These are phyloP conservation scores for Puma concolor DNA, from an alignment of 2,113 vertebrate genomes.

Conservation along the genomic window DNA sequence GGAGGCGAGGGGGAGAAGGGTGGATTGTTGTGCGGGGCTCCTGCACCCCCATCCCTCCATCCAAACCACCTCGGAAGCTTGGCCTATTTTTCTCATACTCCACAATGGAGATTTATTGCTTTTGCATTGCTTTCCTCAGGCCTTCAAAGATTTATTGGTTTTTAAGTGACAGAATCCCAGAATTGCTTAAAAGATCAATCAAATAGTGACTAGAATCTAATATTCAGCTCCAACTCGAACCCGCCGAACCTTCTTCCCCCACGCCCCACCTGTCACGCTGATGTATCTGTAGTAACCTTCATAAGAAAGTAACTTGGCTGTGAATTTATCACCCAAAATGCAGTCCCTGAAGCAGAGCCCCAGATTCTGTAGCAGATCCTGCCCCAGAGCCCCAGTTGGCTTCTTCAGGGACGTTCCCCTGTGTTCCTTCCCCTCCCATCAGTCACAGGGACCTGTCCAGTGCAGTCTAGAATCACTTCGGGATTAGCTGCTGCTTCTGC, in stretches of 20 bases:
- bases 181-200: constrained; percentile 75
- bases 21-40: neutral
- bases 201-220: constrained; percentile 76
- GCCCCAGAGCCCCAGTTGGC: neutral
- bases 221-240: constrained; percentile 71
- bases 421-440: neutral
- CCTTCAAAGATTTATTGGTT: constrained; percentile 81
- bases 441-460: neutral
- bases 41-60: neutral
- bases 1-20: neutral
- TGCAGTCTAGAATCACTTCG: neutral
- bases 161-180: constrained; percentile 81
- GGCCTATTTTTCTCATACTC: constrained; percentile 69
- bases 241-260: constrained; percentile 26
- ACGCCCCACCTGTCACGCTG: constrained; percentile 68
- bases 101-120: constrained; percentile 77
- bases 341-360: neutral
- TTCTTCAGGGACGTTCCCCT: neutral
- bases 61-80: neutral
- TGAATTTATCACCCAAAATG: constrained; percentile 69
- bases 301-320: constrained; percentile 61
- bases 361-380: neutral
- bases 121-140: constrained; percentile 78
- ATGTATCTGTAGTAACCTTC: constrained; percentile 76
- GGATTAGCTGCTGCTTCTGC: neutral